A percentile compares a stretch with the other conserved stretches of the same genome.
These are phyloP conservation scores for Myiopsitta monachus DNA, from an alignment of 2,113 vertebrate species.

Conservation along the genomic window DNA sequence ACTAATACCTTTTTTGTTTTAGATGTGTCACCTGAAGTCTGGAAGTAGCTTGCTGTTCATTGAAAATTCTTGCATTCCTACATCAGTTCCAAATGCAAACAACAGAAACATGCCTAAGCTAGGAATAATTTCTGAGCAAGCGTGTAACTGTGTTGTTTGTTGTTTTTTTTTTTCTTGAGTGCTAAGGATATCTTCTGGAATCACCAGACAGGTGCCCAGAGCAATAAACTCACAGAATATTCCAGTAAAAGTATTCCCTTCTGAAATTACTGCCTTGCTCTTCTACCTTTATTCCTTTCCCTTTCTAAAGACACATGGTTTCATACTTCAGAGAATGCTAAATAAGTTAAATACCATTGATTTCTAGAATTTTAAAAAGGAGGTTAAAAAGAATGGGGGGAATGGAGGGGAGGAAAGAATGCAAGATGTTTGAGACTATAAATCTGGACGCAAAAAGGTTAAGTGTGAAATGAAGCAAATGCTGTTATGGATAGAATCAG, in stretches of 20 bases:
- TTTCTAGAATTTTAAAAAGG: neutral
- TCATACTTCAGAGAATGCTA: neutral
- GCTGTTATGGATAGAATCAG: neutral
- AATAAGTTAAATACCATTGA: neutral
- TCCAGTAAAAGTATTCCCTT: neutral
- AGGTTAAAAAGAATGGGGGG: neutral
- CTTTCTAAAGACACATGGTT: neutral
- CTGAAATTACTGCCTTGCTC: neutral
- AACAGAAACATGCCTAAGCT: neutral
- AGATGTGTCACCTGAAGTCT: neutral
- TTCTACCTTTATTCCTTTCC: neutral
- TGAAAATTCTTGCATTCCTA: neutral
- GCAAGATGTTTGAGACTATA: neutral
- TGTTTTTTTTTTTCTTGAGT: neutral
- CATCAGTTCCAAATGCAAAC: neutral
- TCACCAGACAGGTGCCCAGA: neutral
- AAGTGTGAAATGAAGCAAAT: neutral
- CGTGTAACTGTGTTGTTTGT: neutral
- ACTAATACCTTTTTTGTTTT: neutral
- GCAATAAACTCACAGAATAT: neutral
- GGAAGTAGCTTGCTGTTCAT: neutral
- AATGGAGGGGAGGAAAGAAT: neutral
- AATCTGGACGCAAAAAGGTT: neutral
- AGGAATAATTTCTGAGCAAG: neutral
- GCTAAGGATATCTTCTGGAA: neutral